phyloP scores from a whole-genome alignment of 30 jellyfish, hydroid and myxozoan species.

The Mastigias papua region DNA sequence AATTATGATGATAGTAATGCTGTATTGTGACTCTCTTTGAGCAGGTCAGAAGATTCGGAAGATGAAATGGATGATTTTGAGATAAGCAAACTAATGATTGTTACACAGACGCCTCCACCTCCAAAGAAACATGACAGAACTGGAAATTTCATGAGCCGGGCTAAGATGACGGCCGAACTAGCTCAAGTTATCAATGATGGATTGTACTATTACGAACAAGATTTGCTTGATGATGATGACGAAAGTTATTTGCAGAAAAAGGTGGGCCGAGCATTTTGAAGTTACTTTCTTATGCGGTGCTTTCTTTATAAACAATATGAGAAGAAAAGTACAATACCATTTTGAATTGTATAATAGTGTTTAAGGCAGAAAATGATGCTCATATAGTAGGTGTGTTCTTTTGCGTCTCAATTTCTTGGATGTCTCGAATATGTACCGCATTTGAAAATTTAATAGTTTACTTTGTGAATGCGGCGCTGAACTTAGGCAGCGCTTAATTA shows the following conservation, averaged over 20 bases:
- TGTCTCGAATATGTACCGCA: too few species aligned
- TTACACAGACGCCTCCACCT: conserved; percentile 98
- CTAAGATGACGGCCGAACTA: conserved; percentile 93
- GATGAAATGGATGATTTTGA: conserved; percentile 96
- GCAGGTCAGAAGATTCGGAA: conserved; percentile 95
- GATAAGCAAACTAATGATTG: conserved; percentile 89
- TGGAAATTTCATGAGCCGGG: conserved; percentile 83
- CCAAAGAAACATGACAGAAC: conserved; percentile 97
- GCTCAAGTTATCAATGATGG: conserved; percentile 96
- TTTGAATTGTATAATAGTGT: too few species aligned
- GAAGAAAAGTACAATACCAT: too few species aligned
- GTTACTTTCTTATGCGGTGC: neutral
- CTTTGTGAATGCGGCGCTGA: too few species aligned
- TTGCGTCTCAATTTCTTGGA: too few species aligned
- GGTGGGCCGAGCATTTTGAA: conserved; percentile 45
- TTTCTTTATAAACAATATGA: too few species aligned
- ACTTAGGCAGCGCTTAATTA: too few species aligned
- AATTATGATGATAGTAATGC: too few species aligned
- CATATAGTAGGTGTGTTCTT: too few species aligned
- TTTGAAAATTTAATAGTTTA: too few species aligned
- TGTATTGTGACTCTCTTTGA: neutral
- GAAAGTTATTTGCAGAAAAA: conserved; percentile 85
- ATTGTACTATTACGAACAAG: conserved; percentile 93
- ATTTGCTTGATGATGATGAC: conserved; percentile 85
- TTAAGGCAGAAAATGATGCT: too few species aligned